A percentile compares a stretch with the other conserved stretches of the same genome.
phyloP scores from a whole-genome alignment of 2,797 vertebrate genomes.

The Manis crassicaudata region DNA sequence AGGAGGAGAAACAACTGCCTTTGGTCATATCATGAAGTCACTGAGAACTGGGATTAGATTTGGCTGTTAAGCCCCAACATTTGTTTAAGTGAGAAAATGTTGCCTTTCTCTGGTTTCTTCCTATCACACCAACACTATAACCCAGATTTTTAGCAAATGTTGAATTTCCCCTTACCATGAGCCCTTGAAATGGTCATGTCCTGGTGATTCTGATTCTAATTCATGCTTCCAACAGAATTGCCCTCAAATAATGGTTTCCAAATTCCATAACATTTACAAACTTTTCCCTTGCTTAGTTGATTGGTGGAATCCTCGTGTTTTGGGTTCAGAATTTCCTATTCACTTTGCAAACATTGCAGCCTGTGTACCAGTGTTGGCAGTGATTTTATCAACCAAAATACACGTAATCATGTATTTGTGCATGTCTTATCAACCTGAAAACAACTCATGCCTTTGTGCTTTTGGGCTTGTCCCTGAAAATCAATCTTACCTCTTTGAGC shows the following conservation, averaged over 20 bases:
- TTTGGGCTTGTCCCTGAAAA: neutral
- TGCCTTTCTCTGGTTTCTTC: neutral
- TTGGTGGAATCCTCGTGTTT: neutral
- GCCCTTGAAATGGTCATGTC: neutral
- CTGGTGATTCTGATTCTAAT: neutral
- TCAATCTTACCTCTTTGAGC: neutral
- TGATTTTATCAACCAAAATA: neutral
- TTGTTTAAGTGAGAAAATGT: neutral
- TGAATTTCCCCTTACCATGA: neutral
- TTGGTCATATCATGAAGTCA: neutral
- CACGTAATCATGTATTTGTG: neutral
- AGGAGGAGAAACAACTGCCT: neutral
- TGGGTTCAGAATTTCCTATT: neutral
- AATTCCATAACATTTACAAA: neutral
- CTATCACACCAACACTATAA: neutral
- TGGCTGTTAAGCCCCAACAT: neutral
- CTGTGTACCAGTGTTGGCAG: neutral
- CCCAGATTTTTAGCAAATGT: neutral
- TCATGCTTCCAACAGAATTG: neutral
- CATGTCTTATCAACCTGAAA: neutral
- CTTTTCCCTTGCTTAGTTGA: neutral
- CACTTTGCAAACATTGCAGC: neutral
- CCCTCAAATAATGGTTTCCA: neutral
- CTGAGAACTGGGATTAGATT: neutral
- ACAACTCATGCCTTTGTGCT: neutral